Evolutionary conservation across 2,888 invertebrate species (phyloP), one percentile per base, ranked within the genome.

Genomic region (Patella pellucida): DNA sequence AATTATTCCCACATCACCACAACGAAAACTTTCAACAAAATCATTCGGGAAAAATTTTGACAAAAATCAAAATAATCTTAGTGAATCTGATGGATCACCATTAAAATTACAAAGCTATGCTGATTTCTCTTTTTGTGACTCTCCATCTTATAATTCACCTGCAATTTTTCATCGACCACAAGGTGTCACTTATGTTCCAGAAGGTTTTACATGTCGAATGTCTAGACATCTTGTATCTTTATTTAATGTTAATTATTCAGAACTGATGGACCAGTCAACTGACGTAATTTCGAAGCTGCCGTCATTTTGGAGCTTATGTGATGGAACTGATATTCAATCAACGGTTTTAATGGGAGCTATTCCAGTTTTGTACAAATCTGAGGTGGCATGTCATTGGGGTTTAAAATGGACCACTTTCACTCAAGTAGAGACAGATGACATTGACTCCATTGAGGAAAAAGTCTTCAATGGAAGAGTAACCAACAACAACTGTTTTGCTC

Each of bases 71-170:
- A 62, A 62, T 23, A 62, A 62, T 23, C 19, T 62, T 11, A 62
- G 23, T 23, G 62, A 62, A 19, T 23, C 62, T 62, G 19, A 23
- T 70, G 85, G 85, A 0, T 85, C 85, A 12, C 85, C 85, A 19
- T 69, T 85, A 54, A 85, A 85, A 68, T 72, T 85, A 23, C 81
- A 85, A 69, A 75, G 79, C 0, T 82, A 81, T 77, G 85, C 84
- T 68, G 84, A 85, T 79, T 69, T 85, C 52, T 85, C 84, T 12
- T 74, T 77, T 3, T 79, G 81, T 76, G 79, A 67, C 31, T 70
- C 72, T 5, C 73, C 76, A 16, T 52, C 69, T 62, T 50, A 51
- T 15, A 31, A 52, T 14, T 68, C 73, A 12, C 69, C 56, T n/a
- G 52, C 69, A 3, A 14, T 16, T 41, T 56, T 19, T n/a, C 51